These are phyloP conservation scores for Drosophila nasuta DNA, from an alignment of 1,140 invertebrate genomes.

Conservation along the genomic window DNA sequence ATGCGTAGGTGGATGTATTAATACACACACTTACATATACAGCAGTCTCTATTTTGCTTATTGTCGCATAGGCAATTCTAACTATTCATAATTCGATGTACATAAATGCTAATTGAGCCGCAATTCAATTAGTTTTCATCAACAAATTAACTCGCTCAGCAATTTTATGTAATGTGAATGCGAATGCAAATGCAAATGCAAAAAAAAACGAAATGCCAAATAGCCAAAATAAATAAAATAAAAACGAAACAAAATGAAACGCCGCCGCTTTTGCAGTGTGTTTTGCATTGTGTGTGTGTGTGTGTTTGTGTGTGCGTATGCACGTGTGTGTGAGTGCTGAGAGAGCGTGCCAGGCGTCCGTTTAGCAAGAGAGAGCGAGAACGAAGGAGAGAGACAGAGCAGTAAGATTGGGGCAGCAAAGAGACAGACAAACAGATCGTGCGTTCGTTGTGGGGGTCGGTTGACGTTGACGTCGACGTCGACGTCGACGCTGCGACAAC, in stretches of 20 bases:
- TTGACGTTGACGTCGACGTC: constrained; percentile 25
- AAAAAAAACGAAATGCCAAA: constrained; percentile 51
- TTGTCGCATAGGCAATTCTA: not conserved
- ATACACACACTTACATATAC: not conserved
- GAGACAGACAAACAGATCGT: constrained; percentile 44
- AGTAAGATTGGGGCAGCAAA: constrained; percentile 3
- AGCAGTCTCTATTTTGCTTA: not conserved
- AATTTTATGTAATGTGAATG: constrained; percentile 78
- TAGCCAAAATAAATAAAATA: constrained; percentile 54
- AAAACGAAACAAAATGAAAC: constrained; percentile 51
- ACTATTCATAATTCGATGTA: constrained; percentile 27
- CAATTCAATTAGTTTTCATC: constrained; percentile 60
- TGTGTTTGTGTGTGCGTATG: constrained; percentile 5
- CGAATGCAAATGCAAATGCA: constrained; percentile 58
- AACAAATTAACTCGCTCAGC: constrained; percentile 68
- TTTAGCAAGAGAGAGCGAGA: not conserved
- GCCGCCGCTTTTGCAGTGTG: constrained; percentile 35
- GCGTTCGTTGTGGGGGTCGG: constrained; percentile 55
- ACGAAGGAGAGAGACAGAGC: constrained; percentile 32
- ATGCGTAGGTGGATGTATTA: constrained; percentile 21
- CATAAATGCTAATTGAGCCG: constrained; percentile 50
- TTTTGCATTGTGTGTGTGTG: constrained; percentile 7
- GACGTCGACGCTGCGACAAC: constrained; percentile 29
- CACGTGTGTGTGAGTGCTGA: not conserved
- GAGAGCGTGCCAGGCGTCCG: not conserved